These are phyloP conservation scores for Pteropus alecto DNA, from an alignment of 2,113 vertebrate species.

Conservation along the genomic window DNA sequence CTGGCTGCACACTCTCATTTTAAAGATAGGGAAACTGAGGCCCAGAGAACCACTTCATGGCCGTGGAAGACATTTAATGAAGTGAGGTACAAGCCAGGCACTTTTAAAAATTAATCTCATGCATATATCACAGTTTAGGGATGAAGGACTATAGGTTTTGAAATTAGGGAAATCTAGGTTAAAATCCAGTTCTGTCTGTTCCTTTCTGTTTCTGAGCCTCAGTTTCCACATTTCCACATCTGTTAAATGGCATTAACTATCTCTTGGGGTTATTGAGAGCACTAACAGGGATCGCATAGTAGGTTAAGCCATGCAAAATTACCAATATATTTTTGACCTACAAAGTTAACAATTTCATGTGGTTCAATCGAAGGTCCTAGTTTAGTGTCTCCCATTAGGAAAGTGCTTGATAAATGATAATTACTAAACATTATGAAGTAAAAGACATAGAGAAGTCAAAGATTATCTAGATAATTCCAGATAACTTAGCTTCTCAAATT, in stretches of 20 bases:
- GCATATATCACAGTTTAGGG: not conserved
- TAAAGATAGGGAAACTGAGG: constrained; percentile 56
- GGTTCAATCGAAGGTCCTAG: not conserved
- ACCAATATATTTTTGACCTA: not conserved
- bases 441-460: not conserved
- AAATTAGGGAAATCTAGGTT: not conserved
- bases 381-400: not conserved
- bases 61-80: not conserved
- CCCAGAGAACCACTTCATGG: not conserved
- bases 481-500: not conserved
- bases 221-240: not conserved
- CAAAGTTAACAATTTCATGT: not conserved
- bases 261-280: not conserved
- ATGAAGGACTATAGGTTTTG: not conserved
- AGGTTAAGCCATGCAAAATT: not conserved
- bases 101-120: not conserved
- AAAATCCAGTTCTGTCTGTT: not conserved
- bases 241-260: not conserved
- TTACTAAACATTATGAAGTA: not conserved
- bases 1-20: not conserved
- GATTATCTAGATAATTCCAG: not conserved
- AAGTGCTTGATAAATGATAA: not conserved
- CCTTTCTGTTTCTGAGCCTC: not conserved
- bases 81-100: not conserved
- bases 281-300: not conserved